These are phyloP conservation scores for Eremobia ochroleuca DNA, from an alignment of 2,888 invertebrate species.

Conservation along the genomic window DNA sequence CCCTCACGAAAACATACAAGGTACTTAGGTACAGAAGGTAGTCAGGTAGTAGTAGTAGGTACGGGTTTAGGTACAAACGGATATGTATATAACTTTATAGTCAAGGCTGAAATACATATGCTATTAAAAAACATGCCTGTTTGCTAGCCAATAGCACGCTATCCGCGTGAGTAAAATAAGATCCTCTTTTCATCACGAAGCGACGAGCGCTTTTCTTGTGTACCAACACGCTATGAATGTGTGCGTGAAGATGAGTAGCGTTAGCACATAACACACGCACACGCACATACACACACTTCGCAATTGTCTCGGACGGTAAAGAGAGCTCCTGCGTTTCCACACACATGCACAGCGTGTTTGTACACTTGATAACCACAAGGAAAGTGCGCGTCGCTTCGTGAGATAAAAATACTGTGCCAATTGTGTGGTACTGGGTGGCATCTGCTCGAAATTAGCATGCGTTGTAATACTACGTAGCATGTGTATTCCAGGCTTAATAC, in stretches of 20 bases:
- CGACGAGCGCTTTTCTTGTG: neutral
- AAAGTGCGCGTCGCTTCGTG: neutral
- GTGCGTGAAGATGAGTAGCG: neutral
- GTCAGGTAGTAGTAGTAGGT: conserved; percentile 55
- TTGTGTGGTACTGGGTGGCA: neutral
- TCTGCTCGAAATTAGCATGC: neutral
- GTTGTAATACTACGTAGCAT: neutral
- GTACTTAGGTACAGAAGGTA: conserved; percentile 55
- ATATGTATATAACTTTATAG: conserved; percentile 50
- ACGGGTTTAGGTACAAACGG: conserved; percentile 42
- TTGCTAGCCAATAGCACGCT: neutral
- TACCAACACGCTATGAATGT: neutral
- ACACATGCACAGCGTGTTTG: neutral
- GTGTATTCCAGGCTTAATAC: conserved; percentile 10
- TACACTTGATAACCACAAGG: neutral
- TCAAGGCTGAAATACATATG: conserved; percentile 13
- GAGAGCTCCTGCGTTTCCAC: neutral
- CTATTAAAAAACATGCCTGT: neutral
- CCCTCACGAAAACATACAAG: conserved; percentile 63
- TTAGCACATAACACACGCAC: neutral
- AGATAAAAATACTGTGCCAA: neutral
- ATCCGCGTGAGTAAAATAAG: neutral
- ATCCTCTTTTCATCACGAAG: neutral
- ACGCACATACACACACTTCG: neutral
- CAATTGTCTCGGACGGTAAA: neutral